Evolutionary conservation across 2,888 invertebrate genomes (phyloP).

Genomic region (Scaptomyza cyrtandrae): DNA sequence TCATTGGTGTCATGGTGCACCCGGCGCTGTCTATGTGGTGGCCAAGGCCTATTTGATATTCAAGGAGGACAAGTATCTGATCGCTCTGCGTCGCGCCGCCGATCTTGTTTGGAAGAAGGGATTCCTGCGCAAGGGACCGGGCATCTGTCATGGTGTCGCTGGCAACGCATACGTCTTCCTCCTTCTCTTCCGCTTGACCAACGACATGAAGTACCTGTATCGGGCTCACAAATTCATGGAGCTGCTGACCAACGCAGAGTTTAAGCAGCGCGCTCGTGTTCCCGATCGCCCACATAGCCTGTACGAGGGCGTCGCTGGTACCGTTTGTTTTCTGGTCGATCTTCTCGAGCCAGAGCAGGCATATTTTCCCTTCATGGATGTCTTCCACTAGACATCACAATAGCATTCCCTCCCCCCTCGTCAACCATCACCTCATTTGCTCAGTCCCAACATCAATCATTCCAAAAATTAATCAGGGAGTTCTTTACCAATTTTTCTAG

Average conservation of each 20-base stretch:
- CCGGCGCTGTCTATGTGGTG: slow-evolving; percentile 91
- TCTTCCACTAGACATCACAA: slow-evolving; percentile 83
- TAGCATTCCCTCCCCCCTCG: neutral
- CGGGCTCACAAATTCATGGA: slow-evolving; percentile 91
- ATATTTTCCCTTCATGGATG: slow-evolving; percentile 93
- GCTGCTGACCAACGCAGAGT: slow-evolving; percentile 89
- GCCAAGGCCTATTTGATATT: slow-evolving; percentile 92
- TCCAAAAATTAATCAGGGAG: slow-evolving; percentile 43
- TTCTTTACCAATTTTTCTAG: slow-evolving; percentile 53
- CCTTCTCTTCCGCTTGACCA: slow-evolving; percentile 90
- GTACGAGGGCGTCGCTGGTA: slow-evolving; percentile 93
- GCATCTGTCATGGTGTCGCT: slow-evolving; percentile 94
- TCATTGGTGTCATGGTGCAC: slow-evolving; percentile 96
- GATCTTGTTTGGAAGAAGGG: slow-evolving; percentile 94
- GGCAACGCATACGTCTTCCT: slow-evolving; percentile 93
- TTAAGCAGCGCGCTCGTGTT: slow-evolving; percentile 88
- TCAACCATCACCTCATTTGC: neutral
- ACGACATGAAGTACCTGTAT: slow-evolving; percentile 89
- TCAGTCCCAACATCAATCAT: neutral
- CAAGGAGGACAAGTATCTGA: slow-evolving; percentile 89
- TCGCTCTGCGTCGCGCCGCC: slow-evolving; percentile 88
- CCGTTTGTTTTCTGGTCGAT: slow-evolving; percentile 92
- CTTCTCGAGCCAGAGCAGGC: slow-evolving; percentile 89
- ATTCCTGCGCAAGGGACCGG: slow-evolving; percentile 93
- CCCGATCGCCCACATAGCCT: slow-evolving; percentile 94